Evolutionary conservation across 1,140 invertebrate species (phyloP).

Genomic region (Drepana arcuata): DNA sequence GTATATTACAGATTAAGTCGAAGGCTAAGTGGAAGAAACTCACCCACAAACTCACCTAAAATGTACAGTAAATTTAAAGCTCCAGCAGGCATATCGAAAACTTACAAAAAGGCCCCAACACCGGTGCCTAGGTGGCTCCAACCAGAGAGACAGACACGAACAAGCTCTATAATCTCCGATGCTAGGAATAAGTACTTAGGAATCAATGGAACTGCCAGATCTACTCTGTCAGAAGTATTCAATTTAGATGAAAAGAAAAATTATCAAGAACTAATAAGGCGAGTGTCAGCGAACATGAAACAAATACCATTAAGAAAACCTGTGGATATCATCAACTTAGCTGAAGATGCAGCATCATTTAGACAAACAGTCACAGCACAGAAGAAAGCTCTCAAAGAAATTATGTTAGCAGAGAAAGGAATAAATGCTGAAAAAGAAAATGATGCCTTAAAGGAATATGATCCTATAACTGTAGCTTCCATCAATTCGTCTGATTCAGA

Average conservation of each 20-base stretch:
- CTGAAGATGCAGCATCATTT: conserved; percentile 46
- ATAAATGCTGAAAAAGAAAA: conserved; percentile 28
- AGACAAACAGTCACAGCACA: conserved; percentile 39
- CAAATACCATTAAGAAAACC: conserved; percentile 23
- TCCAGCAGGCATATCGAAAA: conserved; percentile 44
- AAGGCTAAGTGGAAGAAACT: conserved; percentile 30
- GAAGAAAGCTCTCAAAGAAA: conserved; percentile 40
- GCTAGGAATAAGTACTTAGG: conserved; percentile 33
- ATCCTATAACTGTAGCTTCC: conserved; percentile 58
- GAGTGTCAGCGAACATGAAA: conserved; percentile 29
- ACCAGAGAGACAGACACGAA: conserved; percentile 21
- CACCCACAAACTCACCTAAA: conserved; percentile 28
- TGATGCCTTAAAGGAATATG: conserved; percentile 46
- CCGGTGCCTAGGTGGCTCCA: conserved; percentile 53
- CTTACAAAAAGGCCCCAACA: conserved; percentile 36
- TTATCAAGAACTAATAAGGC: conserved; percentile 58
- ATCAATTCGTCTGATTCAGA: conserved; percentile 67
- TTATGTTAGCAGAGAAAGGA: conserved; percentile 45
- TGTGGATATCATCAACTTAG: conserved; percentile 36
- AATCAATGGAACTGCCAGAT: conserved; percentile 39
- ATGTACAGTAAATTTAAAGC: conserved; percentile 42
- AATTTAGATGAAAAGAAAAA: conserved; percentile 65
- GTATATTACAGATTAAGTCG: conserved; percentile 33
- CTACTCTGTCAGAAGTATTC: conserved; percentile 56
- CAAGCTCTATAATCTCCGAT: conserved; percentile 17